These are phyloP conservation scores for Lasioglossum albipes DNA, from an alignment of 1,140 invertebrate species.

Conservation along the genomic window DNA sequence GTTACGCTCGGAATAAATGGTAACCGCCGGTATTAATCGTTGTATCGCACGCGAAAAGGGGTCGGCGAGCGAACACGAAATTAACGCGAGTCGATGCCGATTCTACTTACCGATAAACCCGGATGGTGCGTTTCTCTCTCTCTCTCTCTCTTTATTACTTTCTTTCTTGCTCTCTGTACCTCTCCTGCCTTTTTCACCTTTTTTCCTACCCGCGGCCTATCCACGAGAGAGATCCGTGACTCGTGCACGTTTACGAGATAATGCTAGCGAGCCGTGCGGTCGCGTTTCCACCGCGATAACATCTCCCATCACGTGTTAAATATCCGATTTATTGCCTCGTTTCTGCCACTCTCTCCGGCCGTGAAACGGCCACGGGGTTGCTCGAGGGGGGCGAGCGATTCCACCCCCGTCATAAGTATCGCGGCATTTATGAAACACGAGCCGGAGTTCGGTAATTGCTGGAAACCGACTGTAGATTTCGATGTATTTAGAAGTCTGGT, in stretches of 20 bases:
- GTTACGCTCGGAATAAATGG: constrained; percentile 51
- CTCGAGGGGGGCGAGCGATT: background rate
- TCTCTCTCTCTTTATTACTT: background rate
- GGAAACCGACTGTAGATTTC: no score
- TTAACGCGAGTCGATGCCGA: constrained; percentile 47
- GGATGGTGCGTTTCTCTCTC: constrained; percentile 22
- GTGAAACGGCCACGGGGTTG: background rate
- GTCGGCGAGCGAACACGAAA: constrained; percentile 36
- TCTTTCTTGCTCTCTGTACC: background rate
- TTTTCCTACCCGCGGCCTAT: background rate
- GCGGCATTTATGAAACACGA: no score
- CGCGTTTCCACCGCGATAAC: constrained; percentile 41
- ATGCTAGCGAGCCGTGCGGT: constrained; percentile 15
- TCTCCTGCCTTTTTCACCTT: no score
- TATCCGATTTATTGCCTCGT: constrained; percentile 41
- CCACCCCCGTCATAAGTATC: no score
- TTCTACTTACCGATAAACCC: constrained; percentile 41
- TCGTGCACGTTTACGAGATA: constrained; percentile 41
- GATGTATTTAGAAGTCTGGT: no score
- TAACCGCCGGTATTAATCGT: constrained; percentile 53
- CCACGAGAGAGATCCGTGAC: constrained; percentile 24
- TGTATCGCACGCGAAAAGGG: constrained; percentile 44
- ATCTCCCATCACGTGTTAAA: constrained; percentile 42
- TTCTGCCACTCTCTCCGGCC: constrained; percentile 1
- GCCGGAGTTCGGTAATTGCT: no score